Conservation (phyloP, 2,113 vertebrate species). For the Sceloporus tristichus region DNA sequence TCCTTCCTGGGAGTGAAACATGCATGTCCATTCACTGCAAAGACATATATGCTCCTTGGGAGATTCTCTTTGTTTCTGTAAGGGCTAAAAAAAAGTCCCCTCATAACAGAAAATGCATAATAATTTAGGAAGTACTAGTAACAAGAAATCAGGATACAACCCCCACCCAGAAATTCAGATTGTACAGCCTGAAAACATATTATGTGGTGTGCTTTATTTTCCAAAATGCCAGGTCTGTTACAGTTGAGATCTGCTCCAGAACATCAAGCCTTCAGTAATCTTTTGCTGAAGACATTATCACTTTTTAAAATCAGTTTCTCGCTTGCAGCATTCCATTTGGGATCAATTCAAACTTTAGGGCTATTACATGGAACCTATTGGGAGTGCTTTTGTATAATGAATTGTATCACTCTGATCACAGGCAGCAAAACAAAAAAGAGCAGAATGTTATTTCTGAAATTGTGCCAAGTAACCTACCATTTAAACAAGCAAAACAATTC, state of each 20-base stretch:
- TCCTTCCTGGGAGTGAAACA: not conserved
- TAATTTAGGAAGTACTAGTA: not conserved
- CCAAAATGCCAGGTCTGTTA: not conserved
- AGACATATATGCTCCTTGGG: conserved; percentile 3
- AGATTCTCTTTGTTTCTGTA: not conserved
- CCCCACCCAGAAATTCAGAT: not conserved
- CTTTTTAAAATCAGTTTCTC: not conserved
- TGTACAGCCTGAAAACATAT: not conserved
- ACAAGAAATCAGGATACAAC: not conserved
- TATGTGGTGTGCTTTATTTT: not conserved
- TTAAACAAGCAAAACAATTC: not conserved
- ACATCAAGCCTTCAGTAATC: not conserved
- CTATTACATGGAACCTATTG: not conserved
- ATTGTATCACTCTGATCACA: not conserved
- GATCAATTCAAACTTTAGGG: not conserved
- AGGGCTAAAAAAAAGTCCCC: not conserved
- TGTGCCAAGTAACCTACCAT: not conserved
- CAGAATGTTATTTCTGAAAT: not conserved
- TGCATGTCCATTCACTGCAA: not conserved
- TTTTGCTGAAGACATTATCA: not conserved
- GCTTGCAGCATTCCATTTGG: not conserved
- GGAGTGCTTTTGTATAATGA: not conserved
- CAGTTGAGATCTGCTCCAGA: not conserved
- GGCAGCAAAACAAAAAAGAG: not conserved
- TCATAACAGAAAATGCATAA: not conserved